A percentile compares a stretch with the other conserved stretches of the same genome.
These are phyloP conservation scores for Coenobita brevimanus DNA, from an alignment of 1,140 invertebrate genomes.

Conservation along the genomic window DNA sequence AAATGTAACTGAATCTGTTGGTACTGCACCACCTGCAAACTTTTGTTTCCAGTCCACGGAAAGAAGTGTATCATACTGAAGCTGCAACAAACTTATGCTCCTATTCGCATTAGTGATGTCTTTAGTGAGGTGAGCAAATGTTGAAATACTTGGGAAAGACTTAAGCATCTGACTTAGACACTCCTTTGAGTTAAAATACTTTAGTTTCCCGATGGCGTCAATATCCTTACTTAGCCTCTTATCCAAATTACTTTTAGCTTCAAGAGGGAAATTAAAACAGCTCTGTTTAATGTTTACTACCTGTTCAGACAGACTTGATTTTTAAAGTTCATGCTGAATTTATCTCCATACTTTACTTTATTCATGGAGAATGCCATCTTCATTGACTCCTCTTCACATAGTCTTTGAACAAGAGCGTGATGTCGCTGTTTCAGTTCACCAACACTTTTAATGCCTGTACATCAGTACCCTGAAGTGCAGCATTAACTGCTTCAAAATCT, in stretches of 20 bases:
- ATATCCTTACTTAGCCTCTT: constrained; percentile 25
- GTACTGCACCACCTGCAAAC: constrained; percentile 24
- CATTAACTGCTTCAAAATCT: constrained; percentile 46
- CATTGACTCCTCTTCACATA: constrained; percentile 29
- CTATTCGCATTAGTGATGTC: not conserved
- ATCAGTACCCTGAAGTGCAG: constrained; percentile 37
- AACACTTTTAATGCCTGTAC: constrained; percentile 36
- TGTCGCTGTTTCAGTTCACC: constrained; percentile 44
- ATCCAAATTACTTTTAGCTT: constrained; percentile 10
- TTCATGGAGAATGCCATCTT: constrained; percentile 21
- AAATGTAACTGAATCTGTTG: constrained; percentile 26
- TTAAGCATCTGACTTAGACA: constrained; percentile 28
- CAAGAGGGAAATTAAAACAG: not conserved
- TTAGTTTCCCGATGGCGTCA: constrained; percentile 13
- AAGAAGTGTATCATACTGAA: constrained; percentile 18
- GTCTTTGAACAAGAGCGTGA: constrained; percentile 23
- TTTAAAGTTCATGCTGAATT: constrained; percentile 27
- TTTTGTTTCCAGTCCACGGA: constrained; percentile 29
- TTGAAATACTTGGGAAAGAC: constrained; percentile 15
- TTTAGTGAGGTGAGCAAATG: not conserved
- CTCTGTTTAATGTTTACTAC: constrained; percentile 24
- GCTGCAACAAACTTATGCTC: not conserved
- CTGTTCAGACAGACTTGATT: constrained; percentile 22
- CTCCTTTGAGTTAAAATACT: constrained; percentile 13
- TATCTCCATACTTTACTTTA: constrained; percentile 38